Evolutionary conservation across 2,888 invertebrate genomes (phyloP).

Genomic region (Neoascia interrupta): DNA sequence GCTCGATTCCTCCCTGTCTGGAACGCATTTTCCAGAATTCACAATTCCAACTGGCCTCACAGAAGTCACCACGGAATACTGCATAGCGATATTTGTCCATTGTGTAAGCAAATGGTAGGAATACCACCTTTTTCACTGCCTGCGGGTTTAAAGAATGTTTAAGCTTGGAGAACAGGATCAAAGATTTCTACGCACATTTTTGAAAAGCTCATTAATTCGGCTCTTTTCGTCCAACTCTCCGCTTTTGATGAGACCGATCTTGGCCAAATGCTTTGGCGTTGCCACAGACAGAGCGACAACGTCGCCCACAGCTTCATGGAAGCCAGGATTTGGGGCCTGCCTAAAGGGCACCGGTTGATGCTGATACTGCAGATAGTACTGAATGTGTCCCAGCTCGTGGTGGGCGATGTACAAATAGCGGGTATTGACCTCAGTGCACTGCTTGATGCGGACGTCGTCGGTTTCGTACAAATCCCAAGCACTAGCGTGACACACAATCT

Average conservation of each 20-base stretch:
- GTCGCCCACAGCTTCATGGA: slow-evolving; percentile 88
- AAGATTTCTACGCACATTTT: slow-evolving; percentile 69
- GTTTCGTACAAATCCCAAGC: slow-evolving; percentile 93
- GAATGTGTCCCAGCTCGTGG: slow-evolving; percentile 86
- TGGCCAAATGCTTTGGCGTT: slow-evolving; percentile 85
- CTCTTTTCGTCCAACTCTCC: slow-evolving; percentile 83
- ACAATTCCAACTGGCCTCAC: slow-evolving; percentile 83
- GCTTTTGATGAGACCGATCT: slow-evolving; percentile 83
- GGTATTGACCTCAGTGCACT: slow-evolving; percentile 83
- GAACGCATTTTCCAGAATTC: slow-evolving; percentile 85
- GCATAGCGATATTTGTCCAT: slow-evolving; percentile 86
- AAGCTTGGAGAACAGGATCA: neutral
- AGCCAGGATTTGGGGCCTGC: slow-evolving; percentile 82
- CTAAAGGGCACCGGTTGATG: slow-evolving; percentile 82
- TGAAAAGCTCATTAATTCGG: slow-evolving; percentile 85
- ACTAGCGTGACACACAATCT: slow-evolving; percentile 91
- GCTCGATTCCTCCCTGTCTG: slow-evolving; percentile 84
- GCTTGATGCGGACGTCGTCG: slow-evolving; percentile 88
- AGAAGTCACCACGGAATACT: slow-evolving; percentile 83
- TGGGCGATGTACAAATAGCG: slow-evolving; percentile 83
- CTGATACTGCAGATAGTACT: slow-evolving; percentile 85
- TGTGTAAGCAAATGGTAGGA: slow-evolving; percentile 86
- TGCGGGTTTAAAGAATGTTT: slow-evolving; percentile 23
- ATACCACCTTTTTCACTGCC: slow-evolving; percentile 84
- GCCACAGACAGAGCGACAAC: slow-evolving; percentile 85